Evolutionary conservation across 2,113 vertebrate species (phyloP), one percentile per base, ranked within the genome.

Genomic region (Saccopteryx leptura): DNA sequence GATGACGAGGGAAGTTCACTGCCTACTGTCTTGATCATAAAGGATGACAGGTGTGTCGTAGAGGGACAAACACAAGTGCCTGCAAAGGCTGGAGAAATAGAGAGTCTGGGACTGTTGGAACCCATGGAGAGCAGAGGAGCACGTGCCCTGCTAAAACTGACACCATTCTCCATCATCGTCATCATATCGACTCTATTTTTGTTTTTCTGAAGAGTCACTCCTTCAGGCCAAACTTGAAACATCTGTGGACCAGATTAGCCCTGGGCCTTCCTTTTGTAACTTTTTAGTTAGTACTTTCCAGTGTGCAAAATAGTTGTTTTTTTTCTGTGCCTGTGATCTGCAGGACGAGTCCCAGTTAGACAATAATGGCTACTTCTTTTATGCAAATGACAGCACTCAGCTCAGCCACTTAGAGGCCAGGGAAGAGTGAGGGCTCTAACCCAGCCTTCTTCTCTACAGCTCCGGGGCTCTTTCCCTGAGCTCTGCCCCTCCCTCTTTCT

Each of bases 141-240:
- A 4, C 3, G 9, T 24, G 28, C 5, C 11, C 9, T 90, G n/a
- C 10, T 48, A 46, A 50, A 21, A 39, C 13, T 58, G 31, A 87
- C 28, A 4, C 18, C 9, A 60, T 68, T 68, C 13, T 48, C 28
- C n/a, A 52, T 12, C 50, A 50, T 60, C 39, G 19, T 31, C 24
- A 21, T 39, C 6, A 28, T 46, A 4, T n/a, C 31, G n/a, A 69
- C n/a, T 18, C 39, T 39, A 39, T 21, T 9, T 31, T 39, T 46
- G 48, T 21, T 46, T 39, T 39, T 89, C 48, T 66, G 18, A 94
- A 58, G 56, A 39, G 72, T 23, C 31, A 23, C 5, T 66, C 46
- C 91, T 82, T 68, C 48, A 83, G 63, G 15, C 4, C 68, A 95
- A 69, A 85, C 24, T 52, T 54, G 84, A 88, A 80, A 84, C 10